Evolutionary conservation across 2,113 vertebrate genomes (phyloP), one percentile per base, ranked within the genome.

Genomic region (Lota lota): DNA sequence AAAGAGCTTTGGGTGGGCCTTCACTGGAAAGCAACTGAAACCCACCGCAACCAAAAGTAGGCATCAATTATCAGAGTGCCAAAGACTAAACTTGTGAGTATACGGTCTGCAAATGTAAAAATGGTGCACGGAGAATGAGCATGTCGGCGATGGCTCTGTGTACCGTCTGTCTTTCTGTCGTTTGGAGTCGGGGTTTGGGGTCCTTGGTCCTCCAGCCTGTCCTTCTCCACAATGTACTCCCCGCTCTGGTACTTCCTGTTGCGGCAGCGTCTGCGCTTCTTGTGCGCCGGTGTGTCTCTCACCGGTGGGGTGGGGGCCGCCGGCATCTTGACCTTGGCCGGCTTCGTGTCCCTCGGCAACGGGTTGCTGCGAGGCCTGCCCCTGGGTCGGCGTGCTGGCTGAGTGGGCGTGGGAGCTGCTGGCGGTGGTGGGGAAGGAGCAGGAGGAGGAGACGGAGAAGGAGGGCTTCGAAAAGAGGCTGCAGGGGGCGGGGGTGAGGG

Each of bases 221-320:
- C 95, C 61, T 92, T 93, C 83, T 96, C 95, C 0, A 93, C 95
- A 82, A 98, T 79, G 83, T 98, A 98, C 54, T 98, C 97, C 47
- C 95, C 97, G 0, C 93, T 97, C 87, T 98, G 95, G 76, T 99
- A 98, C 76, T 96, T 99, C 70, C 92, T 91, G 85, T 91, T 98
- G 67, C 95, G 94, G 89, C 95, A 95, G 21, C 96, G 91, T 72
- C 92, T 92, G 74, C 97, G 93, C 69, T 95, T 98, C 91, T 95
- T 97, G 68, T 91, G 90, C 73, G 92, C 58, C 10, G 92, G 90
- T 0, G 75, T 33, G 40, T 89, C 86, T 4, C 81, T 75, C n/a
- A 85, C 21, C 0, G 40, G 10, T 2, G 40, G 40, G 40, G 40
- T 1, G 40, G 40, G 7, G 10, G 40, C 10, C 7, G 77, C 5